These are phyloP conservation scores for Sandelia bainsii DNA, from an alignment of 2,797 vertebrate species.

Conservation along the genomic window DNA sequence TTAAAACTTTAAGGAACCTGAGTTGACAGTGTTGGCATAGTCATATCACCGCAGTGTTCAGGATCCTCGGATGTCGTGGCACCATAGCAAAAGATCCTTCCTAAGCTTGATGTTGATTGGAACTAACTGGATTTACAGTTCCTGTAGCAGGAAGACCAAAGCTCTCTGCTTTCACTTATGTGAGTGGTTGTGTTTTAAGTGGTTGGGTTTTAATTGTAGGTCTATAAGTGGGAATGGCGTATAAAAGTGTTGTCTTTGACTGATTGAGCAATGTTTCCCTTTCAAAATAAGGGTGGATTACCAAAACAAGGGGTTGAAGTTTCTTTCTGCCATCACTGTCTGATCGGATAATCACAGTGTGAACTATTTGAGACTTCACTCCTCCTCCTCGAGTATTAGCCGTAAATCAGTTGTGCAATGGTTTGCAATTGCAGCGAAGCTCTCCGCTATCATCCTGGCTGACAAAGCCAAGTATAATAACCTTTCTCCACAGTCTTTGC, in stretches of 20 bases:
- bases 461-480: conserved; percentile 52
- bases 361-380: conserved; percentile 40
- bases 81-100: conserved; percentile 41
- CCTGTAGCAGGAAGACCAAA: conserved; percentile 39
- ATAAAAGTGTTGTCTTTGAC: conserved; percentile 47
- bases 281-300: conserved; percentile 48
- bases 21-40: conserved; percentile 66
- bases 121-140: conserved; percentile 69
- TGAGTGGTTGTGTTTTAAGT: conserved; percentile 28
- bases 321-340: conserved; percentile 50
- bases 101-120: conserved; percentile 54
- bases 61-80: conserved; percentile 57
- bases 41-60: conserved; percentile 37
- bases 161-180: conserved; percentile 43
- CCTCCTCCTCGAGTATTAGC: conserved; percentile 39
- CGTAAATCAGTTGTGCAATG: conserved; percentile 58
- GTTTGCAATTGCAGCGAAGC: conserved; percentile 32
- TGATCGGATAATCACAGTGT: conserved; percentile 66
- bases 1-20: conserved; percentile 33
- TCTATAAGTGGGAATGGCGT: conserved; percentile 43
- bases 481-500: conserved; percentile 32
- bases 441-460: conserved; percentile 41
- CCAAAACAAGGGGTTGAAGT: conserved; percentile 46
- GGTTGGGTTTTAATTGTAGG: conserved; percentile 25
- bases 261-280: conserved; percentile 49